Evolutionary conservation across 2,888 invertebrate species (phyloP).

Genomic region (Leptinotarsa haldemani): DNA sequence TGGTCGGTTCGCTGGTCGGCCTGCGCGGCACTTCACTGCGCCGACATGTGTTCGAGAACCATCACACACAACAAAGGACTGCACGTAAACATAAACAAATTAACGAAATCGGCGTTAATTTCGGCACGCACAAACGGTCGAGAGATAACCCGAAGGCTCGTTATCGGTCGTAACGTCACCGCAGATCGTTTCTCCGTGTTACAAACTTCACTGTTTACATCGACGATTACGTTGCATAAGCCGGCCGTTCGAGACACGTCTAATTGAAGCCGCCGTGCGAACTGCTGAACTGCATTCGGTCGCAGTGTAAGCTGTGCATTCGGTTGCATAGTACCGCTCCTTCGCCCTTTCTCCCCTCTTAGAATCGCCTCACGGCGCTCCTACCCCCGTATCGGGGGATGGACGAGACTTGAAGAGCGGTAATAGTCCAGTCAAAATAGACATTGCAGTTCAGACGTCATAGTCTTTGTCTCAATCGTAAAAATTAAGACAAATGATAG

Average conservation of each 20-base stretch:
- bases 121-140: slow-evolving; percentile 31
- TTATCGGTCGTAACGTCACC: slow-evolving; percentile 12
- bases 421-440: not conserved
- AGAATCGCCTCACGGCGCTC: slow-evolving; percentile 38
- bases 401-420: slow-evolving; percentile 15
- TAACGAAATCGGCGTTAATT: slow-evolving; percentile 30
- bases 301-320: slow-evolving; percentile 50
- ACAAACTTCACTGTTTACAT: slow-evolving; percentile 36
- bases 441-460: too few species aligned
- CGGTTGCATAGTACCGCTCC: slow-evolving; percentile 52
- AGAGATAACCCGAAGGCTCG: slow-evolving; percentile 16
- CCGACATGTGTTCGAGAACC: slow-evolving; percentile 64
- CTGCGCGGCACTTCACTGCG: slow-evolving; percentile 60
- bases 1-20: slow-evolving; percentile 30
- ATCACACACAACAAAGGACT: slow-evolving; percentile 55
- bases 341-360: slow-evolving; percentile 45
- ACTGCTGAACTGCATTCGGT: slow-evolving; percentile 51
- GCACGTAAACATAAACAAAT: slow-evolving; percentile 50
- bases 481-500: too few species aligned
- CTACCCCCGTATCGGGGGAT: slow-evolving; percentile 37
- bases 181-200: not conserved
- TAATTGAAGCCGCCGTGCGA: slow-evolving; percentile 57
- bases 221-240: slow-evolving; percentile 53
- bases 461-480: too few species aligned
- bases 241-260: slow-evolving; percentile 49